Percentiles rank a stretch among this genome's conserved stretches.
phyloP scores from a whole-genome alignment of 1,140 invertebrate genomes.

The Notospermus geniculatus region DNA sequence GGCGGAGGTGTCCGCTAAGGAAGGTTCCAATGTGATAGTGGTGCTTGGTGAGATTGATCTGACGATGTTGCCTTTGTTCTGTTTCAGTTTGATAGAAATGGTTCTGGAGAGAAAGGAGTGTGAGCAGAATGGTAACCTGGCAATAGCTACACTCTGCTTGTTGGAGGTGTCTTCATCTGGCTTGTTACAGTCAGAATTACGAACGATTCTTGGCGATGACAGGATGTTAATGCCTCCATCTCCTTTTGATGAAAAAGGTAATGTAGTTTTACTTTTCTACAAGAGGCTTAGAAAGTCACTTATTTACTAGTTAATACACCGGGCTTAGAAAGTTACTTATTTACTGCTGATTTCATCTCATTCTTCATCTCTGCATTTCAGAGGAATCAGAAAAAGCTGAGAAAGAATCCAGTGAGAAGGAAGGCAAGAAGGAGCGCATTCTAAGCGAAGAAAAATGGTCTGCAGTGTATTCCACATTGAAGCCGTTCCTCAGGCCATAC shows the following conservation, averaged over 20 bases:
- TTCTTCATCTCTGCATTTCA: too few species aligned
- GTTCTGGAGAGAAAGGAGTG: conserved; percentile 42
- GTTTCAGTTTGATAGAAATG: conserved; percentile 41
- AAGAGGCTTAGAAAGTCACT: too few species aligned
- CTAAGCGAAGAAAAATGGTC: conserved; percentile 36
- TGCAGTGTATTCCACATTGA: conserved; percentile 24
- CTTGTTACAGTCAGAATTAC: conserved; percentile 44
- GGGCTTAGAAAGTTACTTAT: neutral
- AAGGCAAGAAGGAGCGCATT: conserved; percentile 17
- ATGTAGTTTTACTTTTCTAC: too few species aligned
- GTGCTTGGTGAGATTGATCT: too few species aligned
- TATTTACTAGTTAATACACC: too few species aligned
- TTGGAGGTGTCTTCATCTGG: conserved; percentile 48
- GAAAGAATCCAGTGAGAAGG: conserved; percentile 40
- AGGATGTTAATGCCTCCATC: conserved; percentile 42
- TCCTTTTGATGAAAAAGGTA: conserved; percentile 52
- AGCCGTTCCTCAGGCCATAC: conserved; percentile 31
- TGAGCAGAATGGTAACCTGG: conserved; percentile 36
- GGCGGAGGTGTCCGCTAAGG: too few species aligned
- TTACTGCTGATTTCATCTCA: neutral
- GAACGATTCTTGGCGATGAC: conserved; percentile 40
- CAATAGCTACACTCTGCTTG: conserved; percentile 46
- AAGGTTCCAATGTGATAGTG: too few species aligned
- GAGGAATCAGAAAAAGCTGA: conserved; percentile 49
- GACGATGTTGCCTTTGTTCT: too few species aligned